Percentiles rank a stretch among this genome's conserved stretches.
These are phyloP conservation scores for Spodoptera exigua DNA, from an alignment of 2,888 invertebrate genomes.

Conservation along the genomic window DNA sequence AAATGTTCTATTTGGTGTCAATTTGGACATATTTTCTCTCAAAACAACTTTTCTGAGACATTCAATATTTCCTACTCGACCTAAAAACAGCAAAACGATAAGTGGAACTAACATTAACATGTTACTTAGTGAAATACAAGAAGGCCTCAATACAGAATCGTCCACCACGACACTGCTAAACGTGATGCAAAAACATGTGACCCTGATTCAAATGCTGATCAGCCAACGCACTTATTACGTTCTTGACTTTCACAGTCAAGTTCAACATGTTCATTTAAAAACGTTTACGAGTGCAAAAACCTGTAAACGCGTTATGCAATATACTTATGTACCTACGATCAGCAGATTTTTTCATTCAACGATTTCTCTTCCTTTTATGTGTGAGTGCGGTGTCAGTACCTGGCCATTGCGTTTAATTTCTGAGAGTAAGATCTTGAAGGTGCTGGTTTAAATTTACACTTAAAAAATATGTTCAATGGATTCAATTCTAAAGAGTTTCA, in stretches of 20 bases:
- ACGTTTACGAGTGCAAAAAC: slow-evolving; percentile 42
- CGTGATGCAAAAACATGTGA: slow-evolving; percentile 52
- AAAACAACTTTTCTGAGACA: slow-evolving; percentile 25
- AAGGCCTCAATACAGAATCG: slow-evolving; percentile 45
- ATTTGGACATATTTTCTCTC: not conserved
- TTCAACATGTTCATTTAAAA: slow-evolving; percentile 58
- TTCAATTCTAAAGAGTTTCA: too few relatives aligned
- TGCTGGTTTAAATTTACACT: too few relatives aligned
- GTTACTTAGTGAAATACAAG: slow-evolving; percentile 43
- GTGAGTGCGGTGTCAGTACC: slow-evolving; percentile 4
- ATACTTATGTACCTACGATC: too few relatives aligned
- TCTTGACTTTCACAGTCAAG: slow-evolving; percentile 61
- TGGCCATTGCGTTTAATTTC: too few relatives aligned
- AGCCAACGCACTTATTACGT: slow-evolving; percentile 52
- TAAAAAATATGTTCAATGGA: too few relatives aligned
- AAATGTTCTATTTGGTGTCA: too few relatives aligned
- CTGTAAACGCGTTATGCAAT: slow-evolving; percentile 47
- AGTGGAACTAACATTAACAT: slow-evolving; percentile 52
- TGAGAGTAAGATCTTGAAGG: too few relatives aligned
- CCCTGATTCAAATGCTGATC: slow-evolving; percentile 59
- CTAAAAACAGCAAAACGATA: slow-evolving; percentile 48
- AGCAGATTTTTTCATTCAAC: slow-evolving; percentile 38
- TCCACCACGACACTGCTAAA: slow-evolving; percentile 14
- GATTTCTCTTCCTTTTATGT: slow-evolving; percentile 43
- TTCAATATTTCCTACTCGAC: slow-evolving; percentile 34